These are phyloP conservation scores for Peromyscus maniculatus DNA, from an alignment of 2,113 vertebrate genomes.

Conservation along the genomic window DNA sequence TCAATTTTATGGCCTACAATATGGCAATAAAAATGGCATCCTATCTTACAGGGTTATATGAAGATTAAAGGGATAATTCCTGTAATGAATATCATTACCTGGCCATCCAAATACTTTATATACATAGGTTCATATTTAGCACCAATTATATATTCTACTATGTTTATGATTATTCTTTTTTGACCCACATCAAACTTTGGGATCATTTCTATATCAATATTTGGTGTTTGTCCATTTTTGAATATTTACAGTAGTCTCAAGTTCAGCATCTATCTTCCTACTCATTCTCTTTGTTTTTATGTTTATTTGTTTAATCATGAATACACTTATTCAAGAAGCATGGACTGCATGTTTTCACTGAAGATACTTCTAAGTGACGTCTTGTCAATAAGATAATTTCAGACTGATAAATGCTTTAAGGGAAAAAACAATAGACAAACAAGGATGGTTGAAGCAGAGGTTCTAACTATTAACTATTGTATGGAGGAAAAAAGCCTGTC, in stretches of 20 bases:
- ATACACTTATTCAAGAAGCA: neutral
- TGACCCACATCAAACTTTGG: neutral
- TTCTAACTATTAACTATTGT: neutral
- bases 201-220: neutral
- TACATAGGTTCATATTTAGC: neutral
- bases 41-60: neutral
- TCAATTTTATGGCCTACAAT: neutral
- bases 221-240: neutral
- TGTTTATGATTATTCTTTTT: constrained; percentile 9
- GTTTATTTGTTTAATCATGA: neutral
- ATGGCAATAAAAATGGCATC: neutral
- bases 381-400: neutral
- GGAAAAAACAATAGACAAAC: neutral
- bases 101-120: neutral
- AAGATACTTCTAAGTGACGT: neutral
- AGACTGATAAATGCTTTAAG: neutral
- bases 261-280: neutral
- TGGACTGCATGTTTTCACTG: neutral
- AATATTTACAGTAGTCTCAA: neutral
- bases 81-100: neutral
- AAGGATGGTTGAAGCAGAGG: neutral
- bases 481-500: neutral
- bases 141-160: neutral
- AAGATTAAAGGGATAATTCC: constrained; percentile 18
- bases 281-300: neutral